phyloP scores from a whole-genome alignment of 2,888 invertebrate genomes.

The Volucella bombylans region DNA sequence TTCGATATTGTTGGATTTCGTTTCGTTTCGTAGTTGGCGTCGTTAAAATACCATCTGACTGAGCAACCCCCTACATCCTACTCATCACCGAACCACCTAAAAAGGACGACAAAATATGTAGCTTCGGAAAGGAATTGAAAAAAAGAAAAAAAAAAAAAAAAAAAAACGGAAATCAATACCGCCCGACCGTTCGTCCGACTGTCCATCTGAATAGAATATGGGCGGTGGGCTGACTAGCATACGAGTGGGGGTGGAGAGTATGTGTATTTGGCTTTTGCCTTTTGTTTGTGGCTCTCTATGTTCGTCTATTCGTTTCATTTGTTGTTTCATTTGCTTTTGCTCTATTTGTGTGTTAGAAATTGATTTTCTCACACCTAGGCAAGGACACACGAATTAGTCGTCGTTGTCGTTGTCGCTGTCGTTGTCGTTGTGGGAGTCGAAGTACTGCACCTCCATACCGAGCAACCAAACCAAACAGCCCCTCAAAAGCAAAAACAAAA shows the following conservation, averaged over 20 bases:
- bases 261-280: conserved; percentile 60
- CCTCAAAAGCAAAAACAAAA: too few relatives aligned
- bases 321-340: not conserved
- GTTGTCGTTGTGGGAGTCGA: too few relatives aligned
- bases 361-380: conserved; percentile 68
- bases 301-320: conserved; percentile 44
- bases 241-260: not conserved
- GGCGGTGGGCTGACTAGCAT: not conserved
- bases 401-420: conserved; percentile 20
- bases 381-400: conserved; percentile 64
- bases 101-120: conserved; percentile 41
- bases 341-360: conserved; percentile 68
- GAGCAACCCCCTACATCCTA: not conserved
- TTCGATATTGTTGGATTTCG: too few relatives aligned
- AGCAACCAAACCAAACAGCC: too few relatives aligned
- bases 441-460: too few relatives aligned
- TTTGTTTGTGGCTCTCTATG: conserved; percentile 44
- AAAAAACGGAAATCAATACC: conserved; percentile 61
- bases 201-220: conserved; percentile 14
- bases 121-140: conserved; percentile 32
- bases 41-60: conserved; percentile 60
- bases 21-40: conserved; percentile 41
- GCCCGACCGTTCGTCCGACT: conserved; percentile 50
- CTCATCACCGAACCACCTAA: not conserved
- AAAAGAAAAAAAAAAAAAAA: conserved; percentile 24